Percentiles rank a stretch among this genome's conserved stretches.
Evolutionary conservation across 1,140 invertebrate species (phyloP).

Genomic region (Triops longicaudatus): DNA sequence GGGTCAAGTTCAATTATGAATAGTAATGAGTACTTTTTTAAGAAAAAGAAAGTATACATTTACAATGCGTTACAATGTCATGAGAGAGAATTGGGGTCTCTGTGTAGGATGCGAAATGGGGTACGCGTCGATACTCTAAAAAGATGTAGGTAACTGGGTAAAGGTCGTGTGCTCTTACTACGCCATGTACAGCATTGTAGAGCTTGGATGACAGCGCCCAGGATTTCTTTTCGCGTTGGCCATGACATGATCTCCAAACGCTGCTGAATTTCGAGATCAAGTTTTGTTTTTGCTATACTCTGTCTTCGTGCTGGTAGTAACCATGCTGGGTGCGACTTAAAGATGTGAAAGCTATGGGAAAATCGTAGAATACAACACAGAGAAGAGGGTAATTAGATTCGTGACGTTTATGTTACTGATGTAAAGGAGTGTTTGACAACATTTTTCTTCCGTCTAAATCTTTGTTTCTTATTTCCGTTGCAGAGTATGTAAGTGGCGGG

Average conservation of each 20-base stretch:
- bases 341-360: not conserved
- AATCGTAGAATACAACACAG: not conserved
- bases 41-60: too few relatives aligned
- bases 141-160: constrained; percentile 26
- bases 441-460: not conserved
- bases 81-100: not conserved
- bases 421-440: too few relatives aligned
- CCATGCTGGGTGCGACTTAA: not conserved
- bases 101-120: not conserved
- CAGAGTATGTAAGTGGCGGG: constrained; percentile 89
- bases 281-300: not conserved
- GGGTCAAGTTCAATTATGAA: too few relatives aligned
- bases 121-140: not conserved
- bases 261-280: not conserved
- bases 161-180: constrained; percentile 19
- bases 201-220: not conserved
- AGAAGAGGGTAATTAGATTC: not conserved
- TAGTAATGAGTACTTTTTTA: too few relatives aligned
- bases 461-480: constrained; percentile 36
- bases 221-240: not conserved
- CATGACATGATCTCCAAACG: constrained; percentile 9
- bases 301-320: not conserved
- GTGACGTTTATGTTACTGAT: not conserved
- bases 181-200: not conserved
- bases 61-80: not conserved